Evolutionary conservation across 2,888 invertebrate genomes (phyloP).

Genomic region (Scaptomyza tumidula): DNA sequence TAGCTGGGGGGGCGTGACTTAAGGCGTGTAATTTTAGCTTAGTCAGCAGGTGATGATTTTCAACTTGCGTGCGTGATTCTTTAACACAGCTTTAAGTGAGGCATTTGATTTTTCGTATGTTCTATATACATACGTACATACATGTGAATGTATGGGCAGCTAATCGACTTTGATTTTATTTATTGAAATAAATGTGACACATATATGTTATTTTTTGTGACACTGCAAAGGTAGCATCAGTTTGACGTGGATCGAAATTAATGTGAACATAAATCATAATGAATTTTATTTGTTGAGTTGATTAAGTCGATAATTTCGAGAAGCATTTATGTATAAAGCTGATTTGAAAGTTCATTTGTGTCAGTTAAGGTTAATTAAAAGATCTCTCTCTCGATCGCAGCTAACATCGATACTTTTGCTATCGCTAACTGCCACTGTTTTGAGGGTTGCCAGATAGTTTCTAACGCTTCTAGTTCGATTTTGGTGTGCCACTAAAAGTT

Average conservation of each 20-base stretch:
- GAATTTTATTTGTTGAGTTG: background rate
- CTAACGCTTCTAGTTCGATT: background rate
- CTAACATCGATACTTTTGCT: background rate
- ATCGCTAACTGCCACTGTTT: background rate
- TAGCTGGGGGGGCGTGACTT: conserved; percentile 19
- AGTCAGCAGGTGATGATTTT: conserved; percentile 70
- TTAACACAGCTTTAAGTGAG: conserved; percentile 11
- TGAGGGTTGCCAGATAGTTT: background rate
- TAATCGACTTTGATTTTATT: conserved; percentile 3
- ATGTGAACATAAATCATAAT: background rate
- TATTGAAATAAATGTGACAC: conserved; percentile 37
- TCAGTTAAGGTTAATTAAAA: no score
- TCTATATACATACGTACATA: background rate
- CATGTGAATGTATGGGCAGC: background rate
- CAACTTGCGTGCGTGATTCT: conserved; percentile 32
- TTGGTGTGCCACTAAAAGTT: background rate
- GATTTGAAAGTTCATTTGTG: no score
- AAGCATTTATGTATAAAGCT: background rate
- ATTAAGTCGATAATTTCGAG: rapidly evolving
- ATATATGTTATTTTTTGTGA: background rate
- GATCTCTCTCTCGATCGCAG: background rate
- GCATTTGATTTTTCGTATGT: conserved; percentile 10
- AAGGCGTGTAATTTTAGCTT: conserved; percentile 49
- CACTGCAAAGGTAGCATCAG: background rate
- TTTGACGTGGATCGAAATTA: background rate